These are phyloP conservation scores for Grantiella picta DNA, from an alignment of 2,113 vertebrate species.

Conservation along the genomic window DNA sequence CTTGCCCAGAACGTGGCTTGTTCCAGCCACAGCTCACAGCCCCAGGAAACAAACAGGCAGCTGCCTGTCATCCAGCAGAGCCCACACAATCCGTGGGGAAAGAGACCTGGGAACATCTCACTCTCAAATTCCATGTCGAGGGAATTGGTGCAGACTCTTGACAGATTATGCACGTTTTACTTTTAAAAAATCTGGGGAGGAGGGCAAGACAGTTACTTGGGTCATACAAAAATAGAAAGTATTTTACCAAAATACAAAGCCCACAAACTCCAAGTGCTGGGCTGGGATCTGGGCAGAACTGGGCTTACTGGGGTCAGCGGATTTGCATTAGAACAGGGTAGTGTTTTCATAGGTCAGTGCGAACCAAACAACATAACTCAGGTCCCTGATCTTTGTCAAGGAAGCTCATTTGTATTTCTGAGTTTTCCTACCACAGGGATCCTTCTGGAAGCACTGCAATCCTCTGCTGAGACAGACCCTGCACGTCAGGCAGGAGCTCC, in stretches of 20 bases:
- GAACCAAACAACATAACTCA: background rate
- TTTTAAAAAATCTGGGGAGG: background rate
- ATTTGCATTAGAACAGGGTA: background rate
- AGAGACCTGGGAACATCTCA: background rate
- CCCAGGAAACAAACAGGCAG: background rate
- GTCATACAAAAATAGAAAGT: background rate
- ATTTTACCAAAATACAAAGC: background rate
- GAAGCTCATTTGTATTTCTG: background rate
- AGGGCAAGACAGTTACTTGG: background rate
- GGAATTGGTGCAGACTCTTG: background rate
- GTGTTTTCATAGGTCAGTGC: background rate
- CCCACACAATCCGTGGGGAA: rapidly evolving
- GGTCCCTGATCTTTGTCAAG: background rate
- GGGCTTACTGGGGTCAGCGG: background rate
- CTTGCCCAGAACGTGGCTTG: background rate
- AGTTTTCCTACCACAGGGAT: background rate
- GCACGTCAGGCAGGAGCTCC: background rate
- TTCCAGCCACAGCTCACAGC: background rate
- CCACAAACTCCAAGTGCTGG: background rate
- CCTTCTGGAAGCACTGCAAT: background rate
- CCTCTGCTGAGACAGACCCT: background rate
- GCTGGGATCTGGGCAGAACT: background rate
- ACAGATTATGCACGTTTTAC: background rate
- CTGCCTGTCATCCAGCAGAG: background rate
- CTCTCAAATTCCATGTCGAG: rapidly evolving